Percentiles rank a stretch among this genome's conserved stretches.
Conservation (phyloP, 92 coral and sea anemone genomes). For the Plumapathes pennacea region DNA sequence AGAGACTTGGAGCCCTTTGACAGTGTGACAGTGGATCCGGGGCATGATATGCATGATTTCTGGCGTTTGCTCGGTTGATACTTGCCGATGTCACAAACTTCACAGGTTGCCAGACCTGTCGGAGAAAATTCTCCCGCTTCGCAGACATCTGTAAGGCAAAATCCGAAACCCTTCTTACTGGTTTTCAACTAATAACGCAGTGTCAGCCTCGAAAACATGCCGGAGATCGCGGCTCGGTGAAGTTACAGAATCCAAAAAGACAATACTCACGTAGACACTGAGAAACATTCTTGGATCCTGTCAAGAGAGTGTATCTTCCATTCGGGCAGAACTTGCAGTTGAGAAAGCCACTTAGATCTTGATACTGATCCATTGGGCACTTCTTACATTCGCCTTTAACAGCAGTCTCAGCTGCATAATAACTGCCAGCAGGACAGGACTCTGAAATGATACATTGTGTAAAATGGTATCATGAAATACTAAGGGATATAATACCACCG, state of each 20-base stretch:
- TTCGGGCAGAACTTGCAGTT: conserved; percentile 63
- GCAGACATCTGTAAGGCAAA: conserved; percentile 60
- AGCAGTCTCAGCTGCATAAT: too few relatives aligned
- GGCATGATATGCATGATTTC: conserved; percentile 66
- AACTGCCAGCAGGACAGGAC: too few relatives aligned
- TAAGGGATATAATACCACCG: neutral
- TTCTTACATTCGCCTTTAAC: conserved; percentile 68
- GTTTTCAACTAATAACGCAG: neutral
- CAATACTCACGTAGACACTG: conserved; percentile 74
- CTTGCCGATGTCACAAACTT: conserved; percentile 61
- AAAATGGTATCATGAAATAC: too few relatives aligned
- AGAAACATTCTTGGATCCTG: conserved; percentile 52
- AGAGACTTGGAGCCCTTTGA: conserved; percentile 74
- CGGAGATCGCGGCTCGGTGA: too few relatives aligned
- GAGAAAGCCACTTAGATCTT: conserved; percentile 51
- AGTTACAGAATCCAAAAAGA: neutral
- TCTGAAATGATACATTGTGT: too few relatives aligned
- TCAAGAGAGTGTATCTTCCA: conserved; percentile 46
- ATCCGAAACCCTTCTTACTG: neutral
- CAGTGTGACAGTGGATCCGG: conserved; percentile 88
- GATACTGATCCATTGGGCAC: conserved; percentile 78
- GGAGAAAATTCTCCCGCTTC: conserved; percentile 80
- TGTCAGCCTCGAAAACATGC: too few relatives aligned
- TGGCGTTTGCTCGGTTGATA: conserved; percentile 73
- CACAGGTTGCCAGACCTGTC: conserved; percentile 77